Percentiles rank a stretch among this genome's conserved stretches.
Conservation (phyloP, 2,797 vertebrate genomes). For the Sphenopsis melanotis region DNA sequence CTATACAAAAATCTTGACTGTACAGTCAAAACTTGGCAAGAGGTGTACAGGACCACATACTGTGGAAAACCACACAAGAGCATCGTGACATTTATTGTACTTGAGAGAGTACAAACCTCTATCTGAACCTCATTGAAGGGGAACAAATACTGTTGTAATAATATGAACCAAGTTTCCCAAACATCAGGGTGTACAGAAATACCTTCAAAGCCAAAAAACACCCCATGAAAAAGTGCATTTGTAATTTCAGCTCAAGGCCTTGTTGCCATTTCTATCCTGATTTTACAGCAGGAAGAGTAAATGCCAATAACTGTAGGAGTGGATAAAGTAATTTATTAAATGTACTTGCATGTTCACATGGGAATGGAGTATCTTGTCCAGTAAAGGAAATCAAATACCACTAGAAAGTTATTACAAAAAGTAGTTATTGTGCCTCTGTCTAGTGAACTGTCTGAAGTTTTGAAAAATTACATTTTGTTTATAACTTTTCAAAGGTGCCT, state of each 20-base stretch:
- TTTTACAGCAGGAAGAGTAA: neutral
- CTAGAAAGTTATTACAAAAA: neutral
- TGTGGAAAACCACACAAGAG: conserved; percentile 63
- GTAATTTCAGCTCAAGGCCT: neutral
- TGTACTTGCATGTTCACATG: neutral
- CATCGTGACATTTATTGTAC: conserved; percentile 67
- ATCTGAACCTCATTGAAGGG: conserved; percentile 57
- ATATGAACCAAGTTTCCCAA: conserved; percentile 52
- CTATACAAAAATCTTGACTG: conserved; percentile 45
- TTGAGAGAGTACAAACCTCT: conserved; percentile 64
- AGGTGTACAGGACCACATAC: conserved; percentile 53
- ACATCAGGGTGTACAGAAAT: conserved; percentile 7
- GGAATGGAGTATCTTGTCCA: neutral
- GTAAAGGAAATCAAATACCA: neutral
- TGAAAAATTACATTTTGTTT: neutral
- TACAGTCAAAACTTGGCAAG: conserved; percentile 63
- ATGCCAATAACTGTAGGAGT: neutral
- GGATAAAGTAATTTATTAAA: neutral
- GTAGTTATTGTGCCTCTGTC: neutral
- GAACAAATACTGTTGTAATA: conserved; percentile 59
- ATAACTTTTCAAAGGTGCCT: neutral
- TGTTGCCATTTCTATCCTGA: neutral
- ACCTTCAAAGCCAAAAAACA: conserved; percentile 53
- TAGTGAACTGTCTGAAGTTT: neutral
- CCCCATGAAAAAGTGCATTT: conserved; percentile 7